Percentiles rank a stretch among this genome's conserved stretches.
Conservation (phyloP, 2,888 invertebrate genomes). For the Epinotia nisella region DNA sequence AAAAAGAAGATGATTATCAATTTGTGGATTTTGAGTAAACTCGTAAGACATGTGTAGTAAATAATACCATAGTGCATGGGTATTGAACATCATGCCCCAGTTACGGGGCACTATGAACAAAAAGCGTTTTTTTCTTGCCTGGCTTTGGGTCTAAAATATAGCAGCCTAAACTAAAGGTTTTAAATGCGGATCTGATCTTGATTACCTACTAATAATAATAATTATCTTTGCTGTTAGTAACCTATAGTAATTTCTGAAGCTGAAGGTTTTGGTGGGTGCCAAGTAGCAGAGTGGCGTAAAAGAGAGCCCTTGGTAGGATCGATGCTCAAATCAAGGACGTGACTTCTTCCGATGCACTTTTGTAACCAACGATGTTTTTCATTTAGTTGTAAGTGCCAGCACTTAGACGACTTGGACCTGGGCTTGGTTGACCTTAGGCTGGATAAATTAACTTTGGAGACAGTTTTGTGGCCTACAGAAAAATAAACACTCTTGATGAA, state of each 20-base stretch:
- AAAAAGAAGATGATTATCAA: neutral
- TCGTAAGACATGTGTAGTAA: neutral
- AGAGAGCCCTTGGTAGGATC: conserved; percentile 8
- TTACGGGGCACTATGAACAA: neutral
- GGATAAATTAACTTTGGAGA: neutral
- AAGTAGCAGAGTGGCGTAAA: conserved; percentile 8
- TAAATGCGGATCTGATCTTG: neutral
- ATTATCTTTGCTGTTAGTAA: neutral
- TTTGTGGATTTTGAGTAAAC: neutral
- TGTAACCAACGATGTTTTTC: conserved; percentile 34
- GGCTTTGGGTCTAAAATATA: neutral
- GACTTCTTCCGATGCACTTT: conserved; percentile 31
- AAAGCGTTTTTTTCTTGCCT: neutral
- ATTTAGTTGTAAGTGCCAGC: conserved; percentile 29
- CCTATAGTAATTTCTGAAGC: neutral
- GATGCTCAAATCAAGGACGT: conserved; percentile 31
- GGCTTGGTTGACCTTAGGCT: conserved; percentile 10
- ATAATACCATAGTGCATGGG: neutral
- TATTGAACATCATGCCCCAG: neutral
- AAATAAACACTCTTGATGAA: neutral
- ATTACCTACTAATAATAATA: neutral
- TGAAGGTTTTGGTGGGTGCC: neutral
- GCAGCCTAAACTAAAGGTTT: too few species aligned
- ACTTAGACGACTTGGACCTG: conserved; percentile 19
- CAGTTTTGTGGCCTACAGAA: neutral